A percentile compares a stretch with the other conserved stretches of the same genome.
Evolutionary conservation across 2,888 invertebrate genomes (phyloP).

Genomic region (Brenthis hecate): DNA sequence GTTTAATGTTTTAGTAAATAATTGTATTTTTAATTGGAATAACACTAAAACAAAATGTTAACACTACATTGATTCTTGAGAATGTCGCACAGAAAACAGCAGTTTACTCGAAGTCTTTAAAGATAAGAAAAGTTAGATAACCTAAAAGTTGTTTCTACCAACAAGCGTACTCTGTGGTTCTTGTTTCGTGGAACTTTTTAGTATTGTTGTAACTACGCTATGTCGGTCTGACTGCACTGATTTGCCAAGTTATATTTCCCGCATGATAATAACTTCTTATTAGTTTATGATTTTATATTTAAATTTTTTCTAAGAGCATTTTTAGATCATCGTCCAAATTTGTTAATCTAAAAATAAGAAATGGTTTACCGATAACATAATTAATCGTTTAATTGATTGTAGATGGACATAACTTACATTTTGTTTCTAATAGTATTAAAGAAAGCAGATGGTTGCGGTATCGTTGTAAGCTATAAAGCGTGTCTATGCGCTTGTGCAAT

Average conservation of each 20-base stretch:
- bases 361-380: too few relatives aligned
- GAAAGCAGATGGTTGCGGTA: conserved; percentile 44
- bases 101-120: conserved; percentile 25
- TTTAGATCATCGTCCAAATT: neutral
- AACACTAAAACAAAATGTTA: neutral
- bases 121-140: conserved; percentile 28
- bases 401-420: neutral
- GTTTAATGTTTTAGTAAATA: too few relatives aligned
- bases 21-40: neutral
- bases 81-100: conserved; percentile 8
- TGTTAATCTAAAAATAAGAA: too few relatives aligned
- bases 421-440: conserved; percentile 1
- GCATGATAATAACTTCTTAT: conserved; percentile 2
- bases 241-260: conserved; percentile 7
- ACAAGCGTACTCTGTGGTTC: conserved; percentile 25
- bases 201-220: conserved; percentile 13
- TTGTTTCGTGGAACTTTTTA: conserved; percentile 11
- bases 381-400: neutral
- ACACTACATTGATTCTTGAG: conserved; percentile 9
- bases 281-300: conserved; percentile 3
- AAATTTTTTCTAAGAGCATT: neutral
- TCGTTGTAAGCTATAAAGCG: conserved; percentile 52
- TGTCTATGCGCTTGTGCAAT: conserved; percentile 60
- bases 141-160: conserved; percentile 15
- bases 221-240: conserved; percentile 7